phyloP scores from a whole-genome alignment of 2,113 vertebrate genomes.

The Macroglossus sobrinus region DNA sequence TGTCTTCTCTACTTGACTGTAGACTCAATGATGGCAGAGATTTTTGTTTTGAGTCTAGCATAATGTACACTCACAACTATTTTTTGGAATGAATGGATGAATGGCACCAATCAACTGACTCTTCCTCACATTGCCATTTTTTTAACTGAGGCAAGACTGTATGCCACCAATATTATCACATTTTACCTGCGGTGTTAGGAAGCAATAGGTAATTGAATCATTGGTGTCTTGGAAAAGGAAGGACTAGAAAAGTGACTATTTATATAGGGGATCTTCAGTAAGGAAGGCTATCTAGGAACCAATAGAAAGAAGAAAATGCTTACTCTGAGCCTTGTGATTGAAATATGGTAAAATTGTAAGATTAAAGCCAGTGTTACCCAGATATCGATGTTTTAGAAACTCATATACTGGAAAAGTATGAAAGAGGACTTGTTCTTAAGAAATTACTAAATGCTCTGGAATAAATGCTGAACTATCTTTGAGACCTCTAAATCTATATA shows the following conservation, averaged over 20 bases:
- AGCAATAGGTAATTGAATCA: not conserved
- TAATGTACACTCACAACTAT: not conserved
- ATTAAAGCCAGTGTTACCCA: not conserved
- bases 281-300: not conserved
- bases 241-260: not conserved
- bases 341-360: not conserved
- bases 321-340: not conserved
- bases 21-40: not conserved
- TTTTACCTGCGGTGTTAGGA: slow-evolving; percentile 6
- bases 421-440: not conserved
- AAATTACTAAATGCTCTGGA: slow-evolving; percentile 16
- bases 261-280: not conserved
- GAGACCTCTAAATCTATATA: not conserved
- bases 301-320: not conserved
- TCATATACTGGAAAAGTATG: not conserved
- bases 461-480: slow-evolving; percentile 14
- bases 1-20: not conserved
- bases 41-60: not conserved
- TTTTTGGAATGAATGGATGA: not conserved
- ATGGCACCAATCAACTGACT: not conserved
- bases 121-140: not conserved
- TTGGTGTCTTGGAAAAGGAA: slow-evolving; percentile 15
- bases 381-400: not conserved
- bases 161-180: not conserved
- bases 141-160: not conserved